Conservation (phyloP, 2,113 vertebrate genomes). For the Vidua macroura region DNA sequence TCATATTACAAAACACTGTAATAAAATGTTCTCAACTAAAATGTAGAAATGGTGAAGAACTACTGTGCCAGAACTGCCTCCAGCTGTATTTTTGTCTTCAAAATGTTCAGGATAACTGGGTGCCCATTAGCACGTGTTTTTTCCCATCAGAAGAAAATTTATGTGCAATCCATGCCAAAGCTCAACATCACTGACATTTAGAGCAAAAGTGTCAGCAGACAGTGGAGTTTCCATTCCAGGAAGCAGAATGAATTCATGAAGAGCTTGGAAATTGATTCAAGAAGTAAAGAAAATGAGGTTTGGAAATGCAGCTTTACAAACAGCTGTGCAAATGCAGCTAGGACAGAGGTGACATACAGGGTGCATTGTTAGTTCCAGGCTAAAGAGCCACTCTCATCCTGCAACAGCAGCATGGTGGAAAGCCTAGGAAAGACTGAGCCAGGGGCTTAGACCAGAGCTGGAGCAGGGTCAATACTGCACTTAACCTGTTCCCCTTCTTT, state of each 20-base stretch:
- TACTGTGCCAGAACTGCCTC: neutral
- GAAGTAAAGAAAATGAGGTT: neutral
- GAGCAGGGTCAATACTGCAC: neutral
- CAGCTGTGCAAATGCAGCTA: neutral
- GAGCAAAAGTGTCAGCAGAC: slow-evolving; percentile 10
- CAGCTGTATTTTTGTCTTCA: slow-evolving; percentile 20
- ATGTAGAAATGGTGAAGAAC: neutral
- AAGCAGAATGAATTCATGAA: slow-evolving; percentile 1
- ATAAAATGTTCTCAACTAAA: neutral
- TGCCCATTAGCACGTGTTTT: slow-evolving; percentile 18
- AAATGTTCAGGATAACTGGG: neutral
- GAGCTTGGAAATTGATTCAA: neutral
- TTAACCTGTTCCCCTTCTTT: neutral
- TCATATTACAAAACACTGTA: neutral
- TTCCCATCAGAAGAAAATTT: slow-evolving; percentile 2
- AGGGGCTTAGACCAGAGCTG: neutral
- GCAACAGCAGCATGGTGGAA: rapidly evolving
- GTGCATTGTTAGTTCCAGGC: neutral
- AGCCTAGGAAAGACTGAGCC: neutral
- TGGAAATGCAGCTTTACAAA: neutral
- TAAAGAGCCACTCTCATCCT: neutral
- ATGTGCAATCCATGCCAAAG: neutral
- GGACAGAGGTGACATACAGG: neutral
- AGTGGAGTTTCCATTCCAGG: neutral
- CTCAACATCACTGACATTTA: neutral